Base-by-base conservation (phyloP, 2,888 invertebrate genomes). In the Sarcophaga subvicina region DNA sequence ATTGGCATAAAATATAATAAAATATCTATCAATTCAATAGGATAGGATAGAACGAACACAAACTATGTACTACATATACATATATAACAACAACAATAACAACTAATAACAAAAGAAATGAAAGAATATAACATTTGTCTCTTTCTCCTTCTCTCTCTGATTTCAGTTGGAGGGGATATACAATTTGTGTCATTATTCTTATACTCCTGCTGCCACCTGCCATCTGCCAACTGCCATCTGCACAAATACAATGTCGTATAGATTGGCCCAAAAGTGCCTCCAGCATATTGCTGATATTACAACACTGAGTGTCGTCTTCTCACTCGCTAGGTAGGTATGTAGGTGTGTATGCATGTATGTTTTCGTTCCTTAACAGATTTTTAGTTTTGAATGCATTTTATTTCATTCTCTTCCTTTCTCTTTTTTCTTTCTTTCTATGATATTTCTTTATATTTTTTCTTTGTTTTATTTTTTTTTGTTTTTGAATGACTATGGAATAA, bases 1-100 rank as follows among this genome's bases (percentile, higher is more conserved):
- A 80, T 84, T 84, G 84, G 80, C 84, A 84, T 59, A 84, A 75
- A 84, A 84, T 83, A 80, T 80, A 84, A 80, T 83, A 70, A 79
- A 83, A 83, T 84, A 67, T 76, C 76, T 60, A 14, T 76, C 27
- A 25, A 64, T 71, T 54, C 62, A 17, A 71, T 60, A 37, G 37
- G 37, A 27, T 25, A 25, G 5, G 27, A 37, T 37, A 37, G 37
- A 37, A 37, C 10, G 37, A 37, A 37, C 37, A 37, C 37, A 37
- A 37, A 2, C 66, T 71, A 71, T 22, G 4, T 14, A 71, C 17
- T n/a, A 14, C 10, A 49, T 6, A 47, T 6, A 47, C 17, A 59
- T 17, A 69, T 20, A 20, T 12, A 25, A 27, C 10, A 27, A 62
- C n/a, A 75, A 64, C 8, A 47, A 54, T 17, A 4, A 54, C 17